phyloP scores from a whole-genome alignment of 2,113 vertebrate genomes.

The Aix galericulata region DNA sequence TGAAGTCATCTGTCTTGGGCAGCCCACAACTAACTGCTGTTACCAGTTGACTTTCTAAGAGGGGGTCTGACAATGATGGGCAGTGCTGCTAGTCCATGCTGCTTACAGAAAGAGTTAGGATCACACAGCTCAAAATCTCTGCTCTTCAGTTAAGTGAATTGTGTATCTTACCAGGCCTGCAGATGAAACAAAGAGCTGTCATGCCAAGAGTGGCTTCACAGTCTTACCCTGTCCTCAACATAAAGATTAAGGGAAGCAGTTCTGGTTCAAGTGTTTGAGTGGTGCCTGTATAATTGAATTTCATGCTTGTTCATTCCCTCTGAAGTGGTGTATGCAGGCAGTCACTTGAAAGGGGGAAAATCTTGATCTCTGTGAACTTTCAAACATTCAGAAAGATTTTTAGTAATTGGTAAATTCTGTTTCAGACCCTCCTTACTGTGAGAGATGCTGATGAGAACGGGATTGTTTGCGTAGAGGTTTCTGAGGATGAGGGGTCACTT shows the following conservation, averaged over 20 bases:
- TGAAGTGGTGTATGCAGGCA: constrained; percentile 95
- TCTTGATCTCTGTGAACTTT: constrained; percentile 80
- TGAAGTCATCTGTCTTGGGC: background rate
- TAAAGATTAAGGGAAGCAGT: constrained; percentile 87
- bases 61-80: background rate
- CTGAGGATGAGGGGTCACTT: background rate
- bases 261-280: constrained; percentile 82
- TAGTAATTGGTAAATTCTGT: background rate
- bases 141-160: constrained; percentile 53
- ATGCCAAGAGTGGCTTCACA: constrained; percentile 54
- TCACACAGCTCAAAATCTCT: constrained; percentile 24
- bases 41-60: background rate
- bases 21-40: background rate
- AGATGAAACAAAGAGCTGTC: constrained; percentile 70
- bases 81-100: background rate
- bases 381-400: constrained; percentile 24
- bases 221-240: constrained; percentile 70
- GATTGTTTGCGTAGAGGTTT: background rate
- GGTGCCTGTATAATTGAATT: constrained; percentile 91
- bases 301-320: constrained; percentile 90
- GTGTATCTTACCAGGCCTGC: constrained; percentile 54
- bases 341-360: constrained; percentile 88
- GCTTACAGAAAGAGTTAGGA: background rate
- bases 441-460: background rate
- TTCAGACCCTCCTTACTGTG: background rate